A percentile compares a stretch with the other conserved stretches of the same genome.
Evolutionary conservation across 1,140 invertebrate species (phyloP).

Genomic region (Drosophila leontia): DNA sequence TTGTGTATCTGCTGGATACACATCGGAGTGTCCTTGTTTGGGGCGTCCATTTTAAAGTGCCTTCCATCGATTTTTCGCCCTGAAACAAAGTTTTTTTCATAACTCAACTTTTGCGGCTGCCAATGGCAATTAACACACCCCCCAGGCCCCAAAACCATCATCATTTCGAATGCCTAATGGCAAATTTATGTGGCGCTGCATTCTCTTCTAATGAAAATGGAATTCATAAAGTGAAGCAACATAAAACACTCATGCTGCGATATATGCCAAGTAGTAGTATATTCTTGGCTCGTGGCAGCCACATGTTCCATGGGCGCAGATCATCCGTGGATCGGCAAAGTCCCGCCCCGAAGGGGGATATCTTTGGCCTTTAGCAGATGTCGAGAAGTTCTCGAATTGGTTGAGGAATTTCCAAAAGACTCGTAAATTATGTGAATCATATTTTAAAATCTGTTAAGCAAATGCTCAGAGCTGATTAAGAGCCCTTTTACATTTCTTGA

Average conservation of each 20-base stretch:
- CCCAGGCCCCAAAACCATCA: conserved; percentile 15
- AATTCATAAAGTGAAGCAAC: conserved; percentile 53
- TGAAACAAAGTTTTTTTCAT: conserved; percentile 18
- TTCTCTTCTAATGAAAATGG: conserved; percentile 62
- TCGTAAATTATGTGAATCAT: conserved; percentile 47
- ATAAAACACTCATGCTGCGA: conserved; percentile 38
- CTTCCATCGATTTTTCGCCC: conserved; percentile 42
- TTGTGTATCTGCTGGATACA: conserved; percentile 51
- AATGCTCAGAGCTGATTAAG: conserved; percentile 11
- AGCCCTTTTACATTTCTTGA: neutral
- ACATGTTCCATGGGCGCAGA: conserved; percentile 30
- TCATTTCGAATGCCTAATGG: conserved; percentile 49
- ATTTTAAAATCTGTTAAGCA: conserved; percentile 26
- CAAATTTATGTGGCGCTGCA: conserved; percentile 68
- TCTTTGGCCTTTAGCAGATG: conserved; percentile 19
- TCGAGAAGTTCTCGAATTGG: neutral
- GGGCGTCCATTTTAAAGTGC: conserved; percentile 49
- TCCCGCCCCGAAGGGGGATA: conserved; percentile 18
- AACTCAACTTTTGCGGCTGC: conserved; percentile 53
- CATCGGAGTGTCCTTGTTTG: conserved; percentile 20
- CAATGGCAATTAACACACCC: conserved; percentile 58
- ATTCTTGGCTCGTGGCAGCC: conserved; percentile 47
- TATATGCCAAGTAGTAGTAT: neutral
- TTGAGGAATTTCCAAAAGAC: conserved; percentile 18
- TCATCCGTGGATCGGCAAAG: conserved; percentile 11